phyloP scores from a whole-genome alignment of 2,888 invertebrate species.

The Furcula furcula region DNA sequence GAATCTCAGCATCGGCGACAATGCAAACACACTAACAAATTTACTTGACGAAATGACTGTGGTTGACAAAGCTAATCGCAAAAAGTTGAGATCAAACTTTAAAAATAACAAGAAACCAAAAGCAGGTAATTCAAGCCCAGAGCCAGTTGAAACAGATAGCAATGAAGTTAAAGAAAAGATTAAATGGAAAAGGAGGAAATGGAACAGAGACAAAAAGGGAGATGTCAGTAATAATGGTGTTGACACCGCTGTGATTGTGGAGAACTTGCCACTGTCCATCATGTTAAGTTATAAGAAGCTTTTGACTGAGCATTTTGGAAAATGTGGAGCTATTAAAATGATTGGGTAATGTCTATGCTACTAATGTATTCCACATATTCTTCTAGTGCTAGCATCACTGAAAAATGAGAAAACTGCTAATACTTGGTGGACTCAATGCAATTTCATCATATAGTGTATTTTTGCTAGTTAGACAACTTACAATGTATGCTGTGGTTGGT shows the following conservation, averaged over 20 bases:
- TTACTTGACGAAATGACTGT: constrained; percentile 68
- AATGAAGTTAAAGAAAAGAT: constrained; percentile 48
- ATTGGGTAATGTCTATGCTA: constrained; percentile 62
- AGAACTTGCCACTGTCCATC: constrained; percentile 57
- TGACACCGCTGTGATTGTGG: constrained; percentile 48
- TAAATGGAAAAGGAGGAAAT: constrained; percentile 64
- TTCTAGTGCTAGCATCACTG: too few relatives aligned
- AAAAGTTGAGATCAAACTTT: constrained; percentile 42
- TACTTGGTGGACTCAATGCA: too few relatives aligned
- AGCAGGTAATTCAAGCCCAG: constrained; percentile 15
- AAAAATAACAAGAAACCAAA: constrained; percentile 40
- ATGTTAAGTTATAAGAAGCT: constrained; percentile 54
- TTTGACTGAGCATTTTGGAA: constrained; percentile 55
- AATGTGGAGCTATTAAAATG: constrained; percentile 53
- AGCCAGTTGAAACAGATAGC: constrained; percentile 27
- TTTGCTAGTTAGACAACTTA: too few relatives aligned
- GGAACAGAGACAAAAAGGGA: constrained; percentile 63
- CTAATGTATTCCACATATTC: too few relatives aligned
- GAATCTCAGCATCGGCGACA: constrained; percentile 65
- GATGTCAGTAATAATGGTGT: constrained; percentile 29
- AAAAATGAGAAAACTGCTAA: too few relatives aligned
- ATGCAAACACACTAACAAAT: constrained; percentile 58
- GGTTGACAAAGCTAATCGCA: constrained; percentile 56
- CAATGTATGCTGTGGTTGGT: too few relatives aligned
- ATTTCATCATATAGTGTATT: too few relatives aligned